These are phyloP conservation scores for Phyllostomus hastatus DNA, from an alignment of 2,113 vertebrate species.

Conservation along the genomic window DNA sequence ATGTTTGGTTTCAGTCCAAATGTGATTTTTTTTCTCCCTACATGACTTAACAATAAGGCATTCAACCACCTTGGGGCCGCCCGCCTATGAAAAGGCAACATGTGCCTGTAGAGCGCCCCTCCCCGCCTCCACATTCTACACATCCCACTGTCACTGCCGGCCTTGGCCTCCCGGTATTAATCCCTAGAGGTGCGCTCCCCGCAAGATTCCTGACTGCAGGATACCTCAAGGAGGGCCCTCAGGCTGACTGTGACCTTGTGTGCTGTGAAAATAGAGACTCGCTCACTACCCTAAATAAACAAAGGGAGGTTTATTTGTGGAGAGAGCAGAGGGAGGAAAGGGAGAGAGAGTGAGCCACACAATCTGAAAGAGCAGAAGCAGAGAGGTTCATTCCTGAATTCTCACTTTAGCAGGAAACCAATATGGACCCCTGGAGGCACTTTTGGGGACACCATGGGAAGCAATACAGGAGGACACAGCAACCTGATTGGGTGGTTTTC, in stretches of 20 bases:
- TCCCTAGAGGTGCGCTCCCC: not conserved
- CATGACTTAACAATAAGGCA: not conserved
- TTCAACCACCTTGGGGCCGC: not conserved
- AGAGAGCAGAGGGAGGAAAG: not conserved
- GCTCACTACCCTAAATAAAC: not conserved
- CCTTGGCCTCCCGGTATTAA: not conserved
- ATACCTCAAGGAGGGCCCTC: not conserved
- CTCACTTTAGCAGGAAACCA: not conserved
- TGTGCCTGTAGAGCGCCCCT: fast-evolving
- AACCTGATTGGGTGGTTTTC: not conserved
- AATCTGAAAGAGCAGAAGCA: not conserved
- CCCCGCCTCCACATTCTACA: not conserved
- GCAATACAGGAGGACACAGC: not conserved
- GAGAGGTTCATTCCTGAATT: not conserved
- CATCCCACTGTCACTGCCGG: not conserved
- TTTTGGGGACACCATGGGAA: not conserved
- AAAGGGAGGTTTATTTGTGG: not conserved
- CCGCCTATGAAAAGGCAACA: not conserved
- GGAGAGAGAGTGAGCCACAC: not conserved
- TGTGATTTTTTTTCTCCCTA: not conserved
- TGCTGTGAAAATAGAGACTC: not conserved
- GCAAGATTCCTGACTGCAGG: not conserved
- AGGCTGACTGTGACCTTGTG: conserved; percentile 1
- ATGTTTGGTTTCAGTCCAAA: conserved; percentile 5
- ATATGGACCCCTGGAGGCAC: not conserved